Conservation (phyloP, 1,140 invertebrate species). For the Drosophila funebris region DNA sequence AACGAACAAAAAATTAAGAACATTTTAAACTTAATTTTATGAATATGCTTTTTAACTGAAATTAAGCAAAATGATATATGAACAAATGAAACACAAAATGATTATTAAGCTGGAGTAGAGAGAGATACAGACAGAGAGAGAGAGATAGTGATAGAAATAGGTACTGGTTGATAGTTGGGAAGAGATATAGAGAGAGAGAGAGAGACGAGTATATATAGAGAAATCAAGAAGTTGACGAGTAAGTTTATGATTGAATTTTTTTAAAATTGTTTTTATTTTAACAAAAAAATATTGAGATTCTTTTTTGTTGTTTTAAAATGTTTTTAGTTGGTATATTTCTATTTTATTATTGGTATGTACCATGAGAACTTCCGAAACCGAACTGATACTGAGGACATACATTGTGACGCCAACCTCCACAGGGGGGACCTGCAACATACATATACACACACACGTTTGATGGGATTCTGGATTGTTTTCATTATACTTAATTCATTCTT, state of each 20-base stretch:
- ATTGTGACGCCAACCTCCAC: slow-evolving; percentile 98
- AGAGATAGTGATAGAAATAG: slow-evolving; percentile 9
- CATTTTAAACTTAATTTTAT: slow-evolving; percentile 46
- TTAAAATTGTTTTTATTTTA: slow-evolving; percentile 43
- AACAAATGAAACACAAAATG: slow-evolving; percentile 66
- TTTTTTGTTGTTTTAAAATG: slow-evolving; percentile 42
- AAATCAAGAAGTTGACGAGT: slow-evolving; percentile 67
- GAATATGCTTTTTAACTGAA: slow-evolving; percentile 43
- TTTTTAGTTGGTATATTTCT: slow-evolving; percentile 45
- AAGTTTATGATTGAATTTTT: slow-evolving; percentile 57
- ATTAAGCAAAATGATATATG: slow-evolving; percentile 50
- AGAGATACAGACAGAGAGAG: slow-evolving; percentile 23
- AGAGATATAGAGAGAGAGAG: slow-evolving; percentile 33
- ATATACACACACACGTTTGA: slow-evolving; percentile 83
- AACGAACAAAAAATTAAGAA: slow-evolving; percentile 33
- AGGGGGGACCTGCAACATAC: slow-evolving; percentile 94
- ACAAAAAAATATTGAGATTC: slow-evolving; percentile 39
- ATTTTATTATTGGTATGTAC: slow-evolving; percentile 86
- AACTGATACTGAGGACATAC: slow-evolving; percentile 99
- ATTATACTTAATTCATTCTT: slow-evolving; percentile 31
- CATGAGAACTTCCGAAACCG: slow-evolving; percentile 99
- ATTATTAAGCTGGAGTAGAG: slow-evolving; percentile 59
- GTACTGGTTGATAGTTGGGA: slow-evolving; percentile 17
- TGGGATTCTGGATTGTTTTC: slow-evolving; percentile 44
- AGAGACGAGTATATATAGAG: slow-evolving; percentile 44